A percentile compares a stretch with the other conserved stretches of the same genome.
Evolutionary conservation across 2,888 invertebrate species (phyloP).

Genomic region (Tethea ocularis): DNA sequence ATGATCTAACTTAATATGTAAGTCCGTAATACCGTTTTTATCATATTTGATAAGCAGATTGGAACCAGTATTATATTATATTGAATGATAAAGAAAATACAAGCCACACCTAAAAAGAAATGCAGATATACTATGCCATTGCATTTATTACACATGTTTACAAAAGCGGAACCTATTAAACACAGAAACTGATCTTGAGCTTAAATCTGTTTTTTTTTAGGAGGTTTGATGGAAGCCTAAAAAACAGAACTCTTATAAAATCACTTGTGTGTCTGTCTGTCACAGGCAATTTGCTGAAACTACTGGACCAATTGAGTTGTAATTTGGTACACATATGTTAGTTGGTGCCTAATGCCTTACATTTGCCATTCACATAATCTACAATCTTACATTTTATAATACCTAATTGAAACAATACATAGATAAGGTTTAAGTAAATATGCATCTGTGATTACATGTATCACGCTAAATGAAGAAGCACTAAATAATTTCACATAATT

Average conservation of each 20-base stretch:
- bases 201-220: too few relatives aligned
- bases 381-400: neutral
- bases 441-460: neutral
- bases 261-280: too few relatives aligned
- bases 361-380: neutral
- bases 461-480: neutral
- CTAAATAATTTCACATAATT: neutral
- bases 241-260: too few relatives aligned
- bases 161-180: neutral
- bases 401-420: neutral
- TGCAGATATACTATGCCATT: neutral
- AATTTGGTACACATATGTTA: too few relatives aligned
- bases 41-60: neutral
- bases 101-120: neutral
- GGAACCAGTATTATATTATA: neutral
- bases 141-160: neutral
- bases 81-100: neutral
- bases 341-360: neutral
- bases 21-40: neutral
- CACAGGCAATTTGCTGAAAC: too few relatives aligned
- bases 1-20: too few relatives aligned
- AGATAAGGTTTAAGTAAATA: neutral
- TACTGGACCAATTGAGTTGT: too few relatives aligned
- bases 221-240: too few relatives aligned
- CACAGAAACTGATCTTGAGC: too few relatives aligned